Evolutionary conservation across 2,113 vertebrate species (phyloP), one percentile per base, ranked within the genome.

Genomic region (Laterallus jamaicensis): DNA sequence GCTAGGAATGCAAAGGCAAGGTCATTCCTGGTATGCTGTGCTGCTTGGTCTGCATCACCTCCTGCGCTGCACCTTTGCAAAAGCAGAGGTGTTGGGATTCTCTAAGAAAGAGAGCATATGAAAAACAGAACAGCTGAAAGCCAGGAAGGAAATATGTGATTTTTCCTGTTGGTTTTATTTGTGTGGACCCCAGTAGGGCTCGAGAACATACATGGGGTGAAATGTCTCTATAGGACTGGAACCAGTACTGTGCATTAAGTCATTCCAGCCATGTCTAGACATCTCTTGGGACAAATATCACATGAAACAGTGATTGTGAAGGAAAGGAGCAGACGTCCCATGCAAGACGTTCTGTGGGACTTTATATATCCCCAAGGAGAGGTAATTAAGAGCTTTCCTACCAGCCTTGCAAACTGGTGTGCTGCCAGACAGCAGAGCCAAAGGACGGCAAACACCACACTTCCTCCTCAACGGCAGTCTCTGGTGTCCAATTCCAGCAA

Each of bases 361-460:
- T 91, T 95, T 76, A 82, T 18, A 40, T 20, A 58, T 80, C 91
- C 62, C 93, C 16, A 47, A 73, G 91, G 87, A 87, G 50, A 54
- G 49, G 73, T 54, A 56, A 93, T 55, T 69, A 80, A 76, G 62
- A 91, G 74, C 49, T 92, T 88, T 91, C 35, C 66, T 94, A 90
- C 60, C 83, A 89, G 62, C 58, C 26, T 84, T 37, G 29, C 40
- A 77, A 86, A 10, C 62, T 54, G 81, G 74, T 85, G 81, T 1
- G 6, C 63, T 91, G 91, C 86, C 91, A 92, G 81, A 44, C 35
- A n/a, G 67, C 69, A 76, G 21, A 87, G 62, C 20, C 3, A 1
- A 64, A 73, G 59, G 74, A 71, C 5, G 7, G 73, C 64, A 55
- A 73, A 64, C 86, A 49, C 59, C 54, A 13, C 0, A 0, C 76